Evolutionary conservation across 2,797 vertebrate genomes (phyloP), one percentile per base, ranked within the genome.

Genomic region (Meriones psammophilus): DNA sequence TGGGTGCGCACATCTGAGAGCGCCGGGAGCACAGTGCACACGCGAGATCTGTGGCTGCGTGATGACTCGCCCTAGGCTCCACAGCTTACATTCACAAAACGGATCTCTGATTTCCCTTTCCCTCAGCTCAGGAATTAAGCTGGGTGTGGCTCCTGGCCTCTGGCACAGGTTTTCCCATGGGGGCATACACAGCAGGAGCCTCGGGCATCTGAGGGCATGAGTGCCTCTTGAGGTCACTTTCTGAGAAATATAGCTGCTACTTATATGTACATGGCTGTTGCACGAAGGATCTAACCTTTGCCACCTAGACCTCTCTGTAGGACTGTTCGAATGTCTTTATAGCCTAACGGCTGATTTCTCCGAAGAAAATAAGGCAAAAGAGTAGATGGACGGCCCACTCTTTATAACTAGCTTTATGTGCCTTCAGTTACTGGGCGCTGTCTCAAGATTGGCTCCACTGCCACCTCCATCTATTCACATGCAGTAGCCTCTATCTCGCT

Each of bases 21-120:
- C 2, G 69, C 15, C n/a, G 12, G 60, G 83, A 39, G 77, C 26
- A 39, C 36, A 36, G 10, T 20, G 1, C 42, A 2, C 8, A 54
- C 42, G 50, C 13, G 24, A 73, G 92, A 77, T 46, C 62, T 20
- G 89, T 39, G 66, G 26, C 80, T 95, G 2, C 76, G 12, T 71
- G 88, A 92, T 42, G 84, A 74, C 93, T 0, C 60, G 39, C 46
- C 33, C 22, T 56, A 39, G 84, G 77, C 18, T 14, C 62, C 62
- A 77, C 14, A 91, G 50, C 71, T 86, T 83, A 78, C 93, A 54
- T 81, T 74, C 93, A 96, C 30, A 69, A 69, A 36, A 76, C 58
- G 36, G 64, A 69, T 46, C 62, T 71, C 60, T 46, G 66, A 20
- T 50, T 81, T 66, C 42, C 46, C 17, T 77, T 73, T 87, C 46